Conservation (phyloP, 2,113 vertebrate species). For the Boleophthalmus pectinirostris region DNA sequence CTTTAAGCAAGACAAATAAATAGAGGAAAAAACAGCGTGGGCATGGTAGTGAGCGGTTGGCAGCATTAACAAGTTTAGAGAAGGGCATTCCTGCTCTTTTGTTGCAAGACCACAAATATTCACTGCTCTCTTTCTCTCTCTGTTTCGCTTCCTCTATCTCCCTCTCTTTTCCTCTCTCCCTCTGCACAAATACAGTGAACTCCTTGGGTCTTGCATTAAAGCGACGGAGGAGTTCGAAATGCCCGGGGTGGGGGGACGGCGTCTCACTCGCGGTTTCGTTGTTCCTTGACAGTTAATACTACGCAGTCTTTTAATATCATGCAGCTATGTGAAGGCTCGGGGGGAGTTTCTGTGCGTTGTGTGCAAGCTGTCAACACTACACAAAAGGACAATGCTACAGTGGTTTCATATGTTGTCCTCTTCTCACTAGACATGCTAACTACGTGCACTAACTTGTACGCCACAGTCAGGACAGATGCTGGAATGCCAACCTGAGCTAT, state of each 20-base stretch:
- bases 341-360: not conserved
- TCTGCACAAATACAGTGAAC: slow-evolving; percentile 49
- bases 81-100: slow-evolving; percentile 56
- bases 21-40: slow-evolving; percentile 8
- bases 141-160: slow-evolving; percentile 35
- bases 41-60: slow-evolving; percentile 30
- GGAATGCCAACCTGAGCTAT: slow-evolving; percentile 23
- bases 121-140: slow-evolving; percentile 36
- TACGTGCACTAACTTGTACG: not conserved
- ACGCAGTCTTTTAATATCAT: slow-evolving; percentile 36
- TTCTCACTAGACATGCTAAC: slow-evolving; percentile 2
- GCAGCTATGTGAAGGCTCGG: slow-evolving; percentile 18
- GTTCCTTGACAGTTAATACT: not conserved
- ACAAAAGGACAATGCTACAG: not conserved
- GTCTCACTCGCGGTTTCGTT: not conserved
- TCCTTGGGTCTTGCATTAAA: slow-evolving; percentile 42
- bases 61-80: slow-evolving; percentile 42
- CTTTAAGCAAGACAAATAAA: not conserved
- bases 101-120: slow-evolving; percentile 61
- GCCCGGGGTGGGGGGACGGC: slow-evolving; percentile 16
- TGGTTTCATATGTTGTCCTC: slow-evolving; percentile 8
- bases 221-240: slow-evolving; percentile 18
- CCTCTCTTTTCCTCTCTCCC: not conserved
- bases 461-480: not conserved
- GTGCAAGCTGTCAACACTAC: slow-evolving; percentile 5